Evolutionary conservation across 2,888 invertebrate species (phyloP).

Genomic region (Latrodectus hesperus): DNA sequence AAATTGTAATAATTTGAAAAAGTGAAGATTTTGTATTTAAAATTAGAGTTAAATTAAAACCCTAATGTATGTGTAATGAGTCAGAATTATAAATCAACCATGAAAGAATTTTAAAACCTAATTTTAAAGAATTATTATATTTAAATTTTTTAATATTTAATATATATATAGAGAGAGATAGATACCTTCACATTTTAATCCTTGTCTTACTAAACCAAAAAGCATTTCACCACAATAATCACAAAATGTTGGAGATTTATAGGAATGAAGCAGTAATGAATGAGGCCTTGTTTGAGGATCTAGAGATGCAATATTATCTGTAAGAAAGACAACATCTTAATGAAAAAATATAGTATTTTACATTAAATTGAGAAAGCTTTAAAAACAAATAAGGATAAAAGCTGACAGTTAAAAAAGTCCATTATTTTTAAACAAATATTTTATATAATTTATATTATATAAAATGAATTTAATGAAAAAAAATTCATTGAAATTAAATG

Average conservation of each 20-base stretch:
- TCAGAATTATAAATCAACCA: too few species aligned
- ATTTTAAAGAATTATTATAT: background rate
- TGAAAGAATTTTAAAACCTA: background rate
- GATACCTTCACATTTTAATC: conserved; percentile 96
- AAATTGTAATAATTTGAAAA: too few species aligned
- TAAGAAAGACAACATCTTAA: conserved; percentile 35
- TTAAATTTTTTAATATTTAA: background rate
- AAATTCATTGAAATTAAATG: background rate
- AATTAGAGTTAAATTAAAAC: too few species aligned
- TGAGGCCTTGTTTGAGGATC: conserved; percentile 83
- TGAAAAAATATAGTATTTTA: background rate
- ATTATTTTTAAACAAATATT: background rate
- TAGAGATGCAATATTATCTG: conserved; percentile 78
- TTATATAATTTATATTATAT: too few species aligned
- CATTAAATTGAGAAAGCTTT: background rate
- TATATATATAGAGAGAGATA: background rate
- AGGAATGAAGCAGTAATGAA: conserved; percentile 95
- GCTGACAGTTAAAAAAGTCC: background rate
- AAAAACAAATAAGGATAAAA: background rate
- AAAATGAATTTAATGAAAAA: too few species aligned
- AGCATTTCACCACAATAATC: conserved; percentile 99
- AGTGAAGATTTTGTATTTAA: too few species aligned
- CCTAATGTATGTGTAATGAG: too few species aligned
- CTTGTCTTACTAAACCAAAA: conserved; percentile 97
- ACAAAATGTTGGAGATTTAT: conserved; percentile 99